Evolutionary conservation across 2,113 vertebrate genomes (phyloP).

Genomic region (Conger conger): DNA sequence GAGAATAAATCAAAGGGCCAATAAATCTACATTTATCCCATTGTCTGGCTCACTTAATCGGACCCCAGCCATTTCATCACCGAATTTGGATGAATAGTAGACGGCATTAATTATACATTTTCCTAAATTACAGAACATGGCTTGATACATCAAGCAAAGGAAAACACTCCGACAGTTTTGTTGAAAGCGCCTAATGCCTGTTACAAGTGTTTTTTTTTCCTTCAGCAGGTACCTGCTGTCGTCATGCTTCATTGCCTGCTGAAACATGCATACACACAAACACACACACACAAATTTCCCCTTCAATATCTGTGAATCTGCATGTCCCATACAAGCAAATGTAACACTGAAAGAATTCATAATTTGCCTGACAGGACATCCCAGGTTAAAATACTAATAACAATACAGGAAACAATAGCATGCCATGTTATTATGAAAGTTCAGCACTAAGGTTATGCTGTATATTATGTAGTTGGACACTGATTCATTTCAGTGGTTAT

Average conservation of each 20-base stretch:
- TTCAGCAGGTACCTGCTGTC: background rate
- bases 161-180: background rate
- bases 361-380: background rate
- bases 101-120: background rate
- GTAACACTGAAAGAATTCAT: background rate
- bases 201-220: background rate
- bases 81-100: constrained; percentile 22
- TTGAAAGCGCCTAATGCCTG: background rate
- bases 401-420: constrained; percentile 12
- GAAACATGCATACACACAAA: background rate
- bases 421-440: background rate
- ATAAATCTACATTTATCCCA: constrained; percentile 22
- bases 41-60: constrained; percentile 6
- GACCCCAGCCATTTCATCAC: background rate
- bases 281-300: background rate
- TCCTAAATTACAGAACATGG: background rate
- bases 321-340: background rate
- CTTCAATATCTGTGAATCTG: background rate
- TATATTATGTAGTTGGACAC: constrained; percentile 19
- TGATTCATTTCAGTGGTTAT: constrained; percentile 19
- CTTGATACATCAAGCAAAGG: background rate
- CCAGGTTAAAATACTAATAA: background rate
- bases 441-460: background rate
- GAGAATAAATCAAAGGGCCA: constrained; percentile 28
- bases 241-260: too few relatives aligned